These are phyloP conservation scores for Zaprionus obscuricornis DNA, from an alignment of 2,888 invertebrate species.

Conservation along the genomic window DNA sequence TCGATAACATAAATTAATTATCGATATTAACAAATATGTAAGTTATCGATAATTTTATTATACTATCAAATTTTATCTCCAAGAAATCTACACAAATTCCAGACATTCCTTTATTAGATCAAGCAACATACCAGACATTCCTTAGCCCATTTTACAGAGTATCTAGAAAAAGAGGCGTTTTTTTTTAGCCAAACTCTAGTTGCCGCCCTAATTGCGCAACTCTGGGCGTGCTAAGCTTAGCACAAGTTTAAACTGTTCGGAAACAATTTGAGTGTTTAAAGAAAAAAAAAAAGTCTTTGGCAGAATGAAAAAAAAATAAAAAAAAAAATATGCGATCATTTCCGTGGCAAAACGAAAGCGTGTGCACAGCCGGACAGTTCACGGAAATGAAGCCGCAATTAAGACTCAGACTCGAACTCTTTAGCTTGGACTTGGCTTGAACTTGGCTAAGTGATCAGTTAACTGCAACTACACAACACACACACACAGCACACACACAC, in stretches of 20 bases:
- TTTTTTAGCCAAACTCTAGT: slow-evolving; percentile 2
- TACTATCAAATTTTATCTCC: too few relatives aligned
- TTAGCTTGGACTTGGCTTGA: background rate
- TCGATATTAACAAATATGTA: too few relatives aligned
- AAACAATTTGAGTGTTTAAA: slow-evolving; percentile 10
- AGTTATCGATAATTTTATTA: too few relatives aligned
- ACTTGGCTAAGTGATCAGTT: slow-evolving; percentile 31
- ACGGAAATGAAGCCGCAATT: slow-evolving; percentile 72
- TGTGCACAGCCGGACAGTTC: slow-evolving; percentile 38
- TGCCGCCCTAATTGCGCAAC: slow-evolving; percentile 66
- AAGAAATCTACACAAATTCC: too few relatives aligned
- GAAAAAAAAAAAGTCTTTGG: slow-evolving; percentile 70
- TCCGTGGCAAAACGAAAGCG: slow-evolving; percentile 71
- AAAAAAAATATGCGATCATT: slow-evolving; percentile 75
- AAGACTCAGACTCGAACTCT: slow-evolving; percentile 40
- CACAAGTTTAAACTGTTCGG: slow-evolving; percentile 17
- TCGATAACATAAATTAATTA: too few relatives aligned
- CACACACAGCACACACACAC: slow-evolving; percentile 16
- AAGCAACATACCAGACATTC: too few relatives aligned
- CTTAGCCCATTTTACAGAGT: slow-evolving; percentile 38
- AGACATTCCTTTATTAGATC: too few relatives aligned
- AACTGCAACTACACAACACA: slow-evolving; percentile 20
- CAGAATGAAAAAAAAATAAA: too few relatives aligned
- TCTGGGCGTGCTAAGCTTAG: slow-evolving; percentile 14
- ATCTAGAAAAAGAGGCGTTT: slow-evolving; percentile 34